Evolutionary conservation across 92 coral and sea anemone species (phyloP).

Genomic region (Parazoanthus atlanticus): DNA sequence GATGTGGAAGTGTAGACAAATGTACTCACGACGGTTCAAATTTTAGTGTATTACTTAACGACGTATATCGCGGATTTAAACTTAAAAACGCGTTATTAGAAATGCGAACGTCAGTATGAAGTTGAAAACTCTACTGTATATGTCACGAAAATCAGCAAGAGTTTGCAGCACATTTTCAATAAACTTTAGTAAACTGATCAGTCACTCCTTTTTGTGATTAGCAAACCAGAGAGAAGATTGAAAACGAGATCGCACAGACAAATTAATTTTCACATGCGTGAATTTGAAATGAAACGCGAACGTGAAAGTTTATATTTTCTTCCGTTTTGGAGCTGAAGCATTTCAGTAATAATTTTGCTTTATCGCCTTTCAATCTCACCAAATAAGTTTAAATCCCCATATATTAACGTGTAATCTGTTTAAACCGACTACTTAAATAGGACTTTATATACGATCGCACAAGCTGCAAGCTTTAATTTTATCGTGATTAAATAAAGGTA

Average conservation of each 20-base stretch:
- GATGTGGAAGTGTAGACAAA: no score
- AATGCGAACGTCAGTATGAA: no score
- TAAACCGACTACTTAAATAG: no score
- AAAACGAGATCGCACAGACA: not conserved
- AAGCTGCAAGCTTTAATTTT: no score
- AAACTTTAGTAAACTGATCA: no score
- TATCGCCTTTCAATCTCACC: not conserved
- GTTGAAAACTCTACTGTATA: no score
- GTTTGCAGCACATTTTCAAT: not conserved
- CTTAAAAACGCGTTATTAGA: not conserved
- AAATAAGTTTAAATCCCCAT: not conserved
- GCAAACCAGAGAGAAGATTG: not conserved
- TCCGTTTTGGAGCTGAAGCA: not conserved
- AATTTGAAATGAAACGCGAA: not conserved
- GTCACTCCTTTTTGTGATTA: not conserved
- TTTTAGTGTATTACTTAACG: not conserved
- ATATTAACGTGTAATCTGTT: not conserved
- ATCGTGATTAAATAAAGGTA: no score
- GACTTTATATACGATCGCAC: no score
- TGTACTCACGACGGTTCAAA: no score
- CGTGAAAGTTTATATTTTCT: not conserved
- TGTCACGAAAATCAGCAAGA: not conserved
- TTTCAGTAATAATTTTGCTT: no score
- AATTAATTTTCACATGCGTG: not conserved
- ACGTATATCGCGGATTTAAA: not conserved